These are phyloP conservation scores for Andinoacara biseriatus DNA, from an alignment of 2,113 vertebrate species.

Conservation along the genomic window DNA sequence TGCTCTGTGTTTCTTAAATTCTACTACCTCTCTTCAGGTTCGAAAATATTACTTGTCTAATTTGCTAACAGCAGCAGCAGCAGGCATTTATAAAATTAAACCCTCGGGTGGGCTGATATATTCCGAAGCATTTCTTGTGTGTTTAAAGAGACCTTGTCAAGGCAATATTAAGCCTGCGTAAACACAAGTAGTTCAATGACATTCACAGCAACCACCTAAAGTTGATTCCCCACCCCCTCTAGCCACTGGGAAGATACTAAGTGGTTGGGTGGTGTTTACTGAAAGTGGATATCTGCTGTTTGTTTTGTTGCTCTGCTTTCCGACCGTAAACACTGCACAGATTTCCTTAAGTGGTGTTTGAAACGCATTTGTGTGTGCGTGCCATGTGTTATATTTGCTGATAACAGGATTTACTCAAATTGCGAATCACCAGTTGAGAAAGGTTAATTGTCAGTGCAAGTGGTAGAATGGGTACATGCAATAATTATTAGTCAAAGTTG, in stretches of 20 bases:
- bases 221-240: constrained; percentile 73
- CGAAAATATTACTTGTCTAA: constrained; percentile 20
- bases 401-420: constrained; percentile 84
- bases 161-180: constrained; percentile 70
- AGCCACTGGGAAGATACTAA: constrained; percentile 73
- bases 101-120: constrained; percentile 50
- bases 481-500: constrained; percentile 81
- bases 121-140: constrained; percentile 45
- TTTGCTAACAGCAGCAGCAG: constrained; percentile 3
- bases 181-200: constrained; percentile 78
- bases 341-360: constrained; percentile 76
- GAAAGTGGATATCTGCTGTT: constrained; percentile 78
- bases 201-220: constrained; percentile 74
- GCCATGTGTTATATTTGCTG: constrained; percentile 84
- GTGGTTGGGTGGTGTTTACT: constrained; percentile 75
- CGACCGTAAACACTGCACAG: constrained; percentile 74
- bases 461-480: constrained; percentile 78
- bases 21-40: constrained; percentile 11
- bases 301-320: constrained; percentile 80
- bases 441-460: constrained; percentile 83
- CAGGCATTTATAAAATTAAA: constrained; percentile 43
- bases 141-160: constrained; percentile 69
- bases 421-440: constrained; percentile 80
- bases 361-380: constrained; percentile 61
- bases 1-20: not conserved